Percentiles rank a stretch among this genome's conserved stretches.
phyloP scores from a whole-genome alignment of 2,113 vertebrate genomes.

The Pogonocichla stellata region DNA sequence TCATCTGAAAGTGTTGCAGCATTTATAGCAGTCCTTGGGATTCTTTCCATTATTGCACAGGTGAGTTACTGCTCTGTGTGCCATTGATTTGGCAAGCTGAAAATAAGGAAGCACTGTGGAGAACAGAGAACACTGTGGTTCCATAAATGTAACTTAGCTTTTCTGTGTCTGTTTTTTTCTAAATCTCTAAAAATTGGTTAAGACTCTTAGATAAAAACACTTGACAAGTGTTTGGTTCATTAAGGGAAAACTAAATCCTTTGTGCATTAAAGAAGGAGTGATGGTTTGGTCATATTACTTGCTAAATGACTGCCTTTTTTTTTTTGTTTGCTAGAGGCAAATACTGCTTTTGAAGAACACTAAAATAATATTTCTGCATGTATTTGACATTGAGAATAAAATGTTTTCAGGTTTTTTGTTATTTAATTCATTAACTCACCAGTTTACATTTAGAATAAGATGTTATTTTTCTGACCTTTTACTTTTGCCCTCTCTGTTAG shows the following conservation, averaged over 20 bases:
- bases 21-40: constrained; percentile 87
- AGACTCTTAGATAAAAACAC: not conserved
- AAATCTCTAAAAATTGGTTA: not conserved
- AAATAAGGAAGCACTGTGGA: not conserved
- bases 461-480: not conserved
- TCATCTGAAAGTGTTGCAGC: constrained; percentile 87
- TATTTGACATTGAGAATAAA: not conserved
- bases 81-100: not conserved
- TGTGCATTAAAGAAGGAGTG: not conserved
- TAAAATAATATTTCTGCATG: not conserved
- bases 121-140: accelerated
- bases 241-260: not conserved
- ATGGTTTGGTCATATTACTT: not conserved
- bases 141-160: not conserved
- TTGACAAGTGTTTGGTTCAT: not conserved
- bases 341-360: not conserved
- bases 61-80: constrained; percentile 40
- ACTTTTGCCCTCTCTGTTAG: constrained; percentile 1
- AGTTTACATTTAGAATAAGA: not conserved
- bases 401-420: not conserved
- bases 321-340: not conserved
- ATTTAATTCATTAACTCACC: not conserved
- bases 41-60: constrained; percentile 89
- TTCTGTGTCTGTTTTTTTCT: not conserved
- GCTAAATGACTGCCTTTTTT: not conserved